Conservation (phyloP, 2,797 vertebrate genomes). For the Salmo trutta region DNA sequence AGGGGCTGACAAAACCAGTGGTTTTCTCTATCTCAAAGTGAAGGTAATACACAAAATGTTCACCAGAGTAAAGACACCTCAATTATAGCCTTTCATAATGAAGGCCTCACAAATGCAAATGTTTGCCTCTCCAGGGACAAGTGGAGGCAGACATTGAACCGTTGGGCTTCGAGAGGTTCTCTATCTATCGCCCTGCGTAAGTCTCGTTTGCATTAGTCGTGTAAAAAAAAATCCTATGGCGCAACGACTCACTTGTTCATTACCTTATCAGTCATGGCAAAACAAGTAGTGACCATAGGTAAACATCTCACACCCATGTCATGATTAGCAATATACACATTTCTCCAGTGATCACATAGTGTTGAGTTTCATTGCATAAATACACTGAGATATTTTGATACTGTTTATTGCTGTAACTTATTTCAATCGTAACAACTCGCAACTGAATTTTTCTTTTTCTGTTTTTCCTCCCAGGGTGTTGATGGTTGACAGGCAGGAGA, state of each 20-base stretch:
- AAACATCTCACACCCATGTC: not conserved
- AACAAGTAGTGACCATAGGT: not conserved
- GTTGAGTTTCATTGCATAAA: not conserved
- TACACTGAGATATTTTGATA: too few relatives aligned
- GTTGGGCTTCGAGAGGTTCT: constrained; percentile 75
- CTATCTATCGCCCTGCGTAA: constrained; percentile 84
- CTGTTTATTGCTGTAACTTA: too few relatives aligned
- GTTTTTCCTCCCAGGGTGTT: constrained; percentile 65
- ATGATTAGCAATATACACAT: not conserved
- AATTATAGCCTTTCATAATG: not conserved
- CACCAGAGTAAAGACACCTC: not conserved
- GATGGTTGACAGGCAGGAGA: constrained; percentile 78
- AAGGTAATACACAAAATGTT: constrained; percentile 64
- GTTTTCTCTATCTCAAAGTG: constrained; percentile 78
- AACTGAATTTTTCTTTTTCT: not conserved
- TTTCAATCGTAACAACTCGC: too few relatives aligned
- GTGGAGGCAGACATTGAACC: constrained; percentile 77
- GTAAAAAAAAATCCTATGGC: not conserved
- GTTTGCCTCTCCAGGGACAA: constrained; percentile 68
- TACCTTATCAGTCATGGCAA: not conserved
- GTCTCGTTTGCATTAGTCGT: not conserved
- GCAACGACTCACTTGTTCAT: not conserved
- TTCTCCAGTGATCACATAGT: not conserved
- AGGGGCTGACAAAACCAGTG: constrained; percentile 76
- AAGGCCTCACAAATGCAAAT: not conserved